phyloP scores from a whole-genome alignment of 2,888 invertebrate species.

The Aplocera efformata region DNA sequence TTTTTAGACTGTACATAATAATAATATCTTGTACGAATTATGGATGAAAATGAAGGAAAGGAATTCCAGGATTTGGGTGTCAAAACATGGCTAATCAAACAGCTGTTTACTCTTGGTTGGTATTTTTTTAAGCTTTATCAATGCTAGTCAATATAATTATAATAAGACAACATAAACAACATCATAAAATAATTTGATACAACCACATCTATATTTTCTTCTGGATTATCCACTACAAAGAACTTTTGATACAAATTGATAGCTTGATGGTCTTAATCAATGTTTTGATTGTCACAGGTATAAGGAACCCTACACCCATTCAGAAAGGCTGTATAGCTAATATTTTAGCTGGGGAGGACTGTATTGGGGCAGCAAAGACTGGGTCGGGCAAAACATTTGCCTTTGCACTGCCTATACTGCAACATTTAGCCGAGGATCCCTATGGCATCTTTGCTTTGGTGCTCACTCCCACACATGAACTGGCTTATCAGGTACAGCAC shows the following conservation, averaged over 20 bases:
- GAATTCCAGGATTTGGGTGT: slow-evolving; percentile 83
- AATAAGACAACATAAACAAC: too few relatives aligned
- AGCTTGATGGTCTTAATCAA: too few relatives aligned
- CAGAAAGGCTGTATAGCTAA: slow-evolving; percentile 90
- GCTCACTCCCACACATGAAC: slow-evolving; percentile 96
- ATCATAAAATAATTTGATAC: too few relatives aligned
- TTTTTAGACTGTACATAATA: too few relatives aligned
- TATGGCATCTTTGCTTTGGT: slow-evolving; percentile 97
- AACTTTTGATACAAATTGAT: too few relatives aligned
- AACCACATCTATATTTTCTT: too few relatives aligned
- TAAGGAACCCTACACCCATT: slow-evolving; percentile 89
- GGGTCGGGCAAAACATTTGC: slow-evolving; percentile 99
- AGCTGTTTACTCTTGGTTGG: slow-evolving; percentile 85
- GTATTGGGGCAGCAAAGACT: slow-evolving; percentile 98
- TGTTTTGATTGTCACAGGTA: slow-evolving; percentile 73
- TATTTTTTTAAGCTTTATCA: slow-evolving; percentile 9
- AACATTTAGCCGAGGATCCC: slow-evolving; percentile 95
- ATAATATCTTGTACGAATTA: slow-evolving; percentile 24
- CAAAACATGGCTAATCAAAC: slow-evolving; percentile 87
- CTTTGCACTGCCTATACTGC: slow-evolving; percentile 96
- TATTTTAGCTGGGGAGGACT: slow-evolving; percentile 90
- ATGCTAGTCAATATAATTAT: too few relatives aligned
- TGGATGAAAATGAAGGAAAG: slow-evolving; percentile 60
- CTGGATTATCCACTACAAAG: too few relatives aligned
- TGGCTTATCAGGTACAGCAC: slow-evolving; percentile 93